Evolutionary conservation across 2,113 vertebrate species (phyloP), one percentile per base, ranked within the genome.

Genomic region (Leptocoma aspasia): DNA sequence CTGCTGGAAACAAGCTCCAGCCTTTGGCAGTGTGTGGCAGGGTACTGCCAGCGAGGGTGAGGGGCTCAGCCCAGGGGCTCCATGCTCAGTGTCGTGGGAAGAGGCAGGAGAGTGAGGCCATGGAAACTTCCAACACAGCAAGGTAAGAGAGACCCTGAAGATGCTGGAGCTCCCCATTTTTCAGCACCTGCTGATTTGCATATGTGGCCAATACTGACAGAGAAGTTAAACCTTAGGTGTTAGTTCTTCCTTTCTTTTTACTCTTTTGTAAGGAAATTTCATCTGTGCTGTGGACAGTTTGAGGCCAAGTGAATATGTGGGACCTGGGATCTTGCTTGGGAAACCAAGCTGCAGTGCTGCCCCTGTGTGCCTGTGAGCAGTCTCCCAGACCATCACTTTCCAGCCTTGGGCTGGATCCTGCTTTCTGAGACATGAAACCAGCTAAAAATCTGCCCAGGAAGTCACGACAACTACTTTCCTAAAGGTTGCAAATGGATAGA

Each of bases 11-110:
- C 28, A 4, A 60, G 17, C 18, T 68, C 7, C 18, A 6, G 3
- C 15, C 5, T 35, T 22, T 39, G 68, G 42, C 35, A 49, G 33
- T 2, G 21, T 7, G 22, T 39, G 63, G 12, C 63, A 49, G 28
- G 50, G 16, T 5, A 5, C 8, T 37, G 33, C 39, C 35, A 28
- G 18, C 0, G 1, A 50, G 35, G 42, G 6, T 0, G 2, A 31
- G 33, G 9, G 13, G 18, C 39, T 11, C 39, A 15, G 47, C 6
- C 0, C 0, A 59, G 35, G 16, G 20, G 15, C 60, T 84, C 14
- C 3, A 0, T 50, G 31, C 68, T 6, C 21, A 19, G 3, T 10
- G 21, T 2, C 33, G 14, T 57, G 21, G 44, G 31, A 37, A 45
- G 18, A 26, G 57, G 8, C 53, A 56, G 20, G 6, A n/a, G 8